These are phyloP conservation scores for Arothron firmamentum DNA, from an alignment of 2,113 vertebrate genomes.

Conservation along the genomic window DNA sequence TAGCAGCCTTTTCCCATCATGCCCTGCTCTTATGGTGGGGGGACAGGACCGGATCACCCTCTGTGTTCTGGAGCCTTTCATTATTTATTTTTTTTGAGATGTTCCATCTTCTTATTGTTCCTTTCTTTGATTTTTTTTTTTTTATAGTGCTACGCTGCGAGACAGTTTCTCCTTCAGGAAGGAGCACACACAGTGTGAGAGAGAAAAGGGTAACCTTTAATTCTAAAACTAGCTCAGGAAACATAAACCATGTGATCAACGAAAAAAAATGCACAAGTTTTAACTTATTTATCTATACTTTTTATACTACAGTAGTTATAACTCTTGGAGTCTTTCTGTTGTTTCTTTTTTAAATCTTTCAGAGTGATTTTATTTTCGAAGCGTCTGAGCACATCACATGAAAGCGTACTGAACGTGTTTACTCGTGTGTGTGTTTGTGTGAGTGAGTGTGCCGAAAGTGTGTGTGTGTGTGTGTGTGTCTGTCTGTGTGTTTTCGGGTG, in stretches of 20 bases:
- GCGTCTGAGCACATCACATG: slow-evolving; percentile 55
- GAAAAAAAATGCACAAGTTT: slow-evolving; percentile 94
- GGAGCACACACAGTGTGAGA: slow-evolving; percentile 99
- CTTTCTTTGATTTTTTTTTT: slow-evolving; percentile 33
- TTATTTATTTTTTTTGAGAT: slow-evolving; percentile 59
- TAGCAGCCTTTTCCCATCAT: slow-evolving; percentile 76
- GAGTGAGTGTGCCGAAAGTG: slow-evolving; percentile 40
- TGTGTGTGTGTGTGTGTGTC: slow-evolving; percentile 31
- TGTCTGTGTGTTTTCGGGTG: slow-evolving; percentile 28
- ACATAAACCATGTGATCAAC: slow-evolving; percentile 96
- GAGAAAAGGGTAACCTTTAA: slow-evolving; percentile 86
- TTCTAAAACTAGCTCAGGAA: slow-evolving; percentile 99
- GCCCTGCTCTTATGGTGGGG: slow-evolving; percentile 77
- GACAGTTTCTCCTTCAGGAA: slow-evolving; percentile 96
- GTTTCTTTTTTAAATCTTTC: slow-evolving; percentile 76
- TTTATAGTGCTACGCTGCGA: slow-evolving; percentile 84
- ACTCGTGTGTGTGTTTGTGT: slow-evolving; percentile 22
- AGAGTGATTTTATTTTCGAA: slow-evolving; percentile 80
- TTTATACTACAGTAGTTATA: slow-evolving; percentile 99
- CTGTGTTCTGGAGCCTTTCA: slow-evolving; percentile 77
- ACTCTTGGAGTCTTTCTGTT: slow-evolving; percentile 96
- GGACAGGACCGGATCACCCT: slow-evolving; percentile 80
- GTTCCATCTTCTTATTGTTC: slow-evolving; percentile 68
- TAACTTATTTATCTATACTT: slow-evolving; percentile 98
- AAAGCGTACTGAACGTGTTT: slow-evolving; percentile 65